Percentiles rank a stretch among this genome's conserved stretches.
These are phyloP conservation scores for Spheniscus humboldti DNA, from an alignment of 2,797 vertebrate genomes.

Conservation along the genomic window DNA sequence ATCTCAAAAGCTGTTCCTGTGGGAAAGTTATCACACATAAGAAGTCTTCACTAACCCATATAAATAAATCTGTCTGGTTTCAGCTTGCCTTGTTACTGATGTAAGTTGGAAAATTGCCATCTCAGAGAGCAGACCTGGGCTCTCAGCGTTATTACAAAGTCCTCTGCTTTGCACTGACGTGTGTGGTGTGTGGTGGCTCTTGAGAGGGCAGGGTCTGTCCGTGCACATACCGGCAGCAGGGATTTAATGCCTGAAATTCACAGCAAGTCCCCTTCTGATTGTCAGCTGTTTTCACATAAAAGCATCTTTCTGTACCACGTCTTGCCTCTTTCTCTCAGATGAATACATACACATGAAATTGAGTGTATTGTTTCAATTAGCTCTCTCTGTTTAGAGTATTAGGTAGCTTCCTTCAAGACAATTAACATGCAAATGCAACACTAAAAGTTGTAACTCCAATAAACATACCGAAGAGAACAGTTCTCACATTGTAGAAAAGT, in stretches of 20 bases:
- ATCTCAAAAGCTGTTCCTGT: constrained; percentile 32
- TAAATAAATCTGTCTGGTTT: constrained; percentile 39
- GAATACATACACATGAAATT: background rate
- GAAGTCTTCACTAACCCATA: constrained; percentile 3
- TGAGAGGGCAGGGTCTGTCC: background rate
- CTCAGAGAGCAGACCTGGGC: background rate
- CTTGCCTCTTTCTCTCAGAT: background rate
- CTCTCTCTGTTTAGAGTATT: background rate
- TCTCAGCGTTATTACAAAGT: background rate
- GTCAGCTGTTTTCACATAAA: background rate
- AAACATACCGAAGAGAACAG: background rate
- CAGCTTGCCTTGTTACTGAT: background rate
- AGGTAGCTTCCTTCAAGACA: background rate
- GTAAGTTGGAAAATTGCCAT: background rate
- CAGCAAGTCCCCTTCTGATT: background rate
- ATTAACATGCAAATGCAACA: background rate
- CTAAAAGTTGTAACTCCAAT: background rate
- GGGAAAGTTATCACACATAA: constrained; percentile 15
- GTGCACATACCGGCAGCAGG: background rate
- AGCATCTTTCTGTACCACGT: background rate
- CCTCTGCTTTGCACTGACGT: background rate
- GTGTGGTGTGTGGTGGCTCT: background rate
- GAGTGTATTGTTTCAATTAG: background rate
- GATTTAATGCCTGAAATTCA: background rate
- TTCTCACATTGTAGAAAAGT: background rate